Percentiles rank a stretch among this genome's conserved stretches.
phyloP scores from a whole-genome alignment of 2,888 invertebrate genomes.

The Hirtodrosophila alboralis region DNA sequence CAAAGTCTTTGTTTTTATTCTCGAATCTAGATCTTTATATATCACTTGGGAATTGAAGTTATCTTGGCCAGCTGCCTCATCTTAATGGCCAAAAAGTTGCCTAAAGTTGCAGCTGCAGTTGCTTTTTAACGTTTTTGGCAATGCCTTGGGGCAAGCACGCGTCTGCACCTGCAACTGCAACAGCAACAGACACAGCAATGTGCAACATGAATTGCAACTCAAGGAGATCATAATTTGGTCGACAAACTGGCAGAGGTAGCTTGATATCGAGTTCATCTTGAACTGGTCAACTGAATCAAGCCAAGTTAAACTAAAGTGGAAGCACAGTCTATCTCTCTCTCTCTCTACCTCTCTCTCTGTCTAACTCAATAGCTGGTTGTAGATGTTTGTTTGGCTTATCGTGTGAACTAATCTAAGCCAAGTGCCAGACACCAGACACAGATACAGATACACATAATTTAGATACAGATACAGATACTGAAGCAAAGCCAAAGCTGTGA shows the following conservation, averaged over 20 bases:
- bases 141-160: constrained; percentile 24
- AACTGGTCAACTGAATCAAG: too few relatives aligned
- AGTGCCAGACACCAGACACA: constrained; percentile 12
- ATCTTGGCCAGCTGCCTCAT: constrained; percentile 25
- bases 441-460: constrained; percentile 9
- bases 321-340: not conserved
- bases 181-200: constrained; percentile 1
- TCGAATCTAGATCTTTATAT: too few relatives aligned
- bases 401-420: constrained; percentile 73
- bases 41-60: not conserved
- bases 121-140: constrained; percentile 5
- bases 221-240: constrained; percentile 9
- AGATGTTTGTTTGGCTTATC: constrained; percentile 69
- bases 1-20: too few relatives aligned
- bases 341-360: constrained; percentile 16
- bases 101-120: constrained; percentile 11
- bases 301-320: constrained; percentile 54
- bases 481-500: constrained; percentile 58
- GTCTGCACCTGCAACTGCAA: constrained; percentile 13
- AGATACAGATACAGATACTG: constrained; percentile 1
- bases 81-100: constrained; percentile 4
- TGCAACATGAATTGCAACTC: constrained; percentile 9
- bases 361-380: constrained; percentile 9
- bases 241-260: too few relatives aligned
- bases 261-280: constrained; percentile 55